Percentiles rank a stretch among this genome's conserved stretches.
Conservation (phyloP, 1,140 invertebrate genomes). For the Dolichoris vasculosae region DNA sequence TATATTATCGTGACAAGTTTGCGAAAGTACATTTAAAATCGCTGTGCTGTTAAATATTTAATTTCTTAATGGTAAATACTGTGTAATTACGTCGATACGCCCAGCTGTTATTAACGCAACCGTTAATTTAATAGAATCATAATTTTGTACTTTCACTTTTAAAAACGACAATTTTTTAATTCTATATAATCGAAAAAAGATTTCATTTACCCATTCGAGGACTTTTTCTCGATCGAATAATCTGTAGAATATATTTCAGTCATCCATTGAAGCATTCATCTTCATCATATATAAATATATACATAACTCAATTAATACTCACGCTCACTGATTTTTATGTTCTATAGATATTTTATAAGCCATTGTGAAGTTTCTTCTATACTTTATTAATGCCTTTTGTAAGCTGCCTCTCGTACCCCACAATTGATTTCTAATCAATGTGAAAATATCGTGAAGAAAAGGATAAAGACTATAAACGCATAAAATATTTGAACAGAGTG, state of each 20-base stretch:
- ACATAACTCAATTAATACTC: not conserved
- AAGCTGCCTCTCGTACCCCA: constrained; percentile 16
- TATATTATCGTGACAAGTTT: too few relatives aligned
- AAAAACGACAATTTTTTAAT: too few relatives aligned
- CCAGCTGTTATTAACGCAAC: too few relatives aligned
- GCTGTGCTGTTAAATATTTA: too few relatives aligned
- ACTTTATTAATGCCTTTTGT: constrained; percentile 32
- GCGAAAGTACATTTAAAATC: too few relatives aligned
- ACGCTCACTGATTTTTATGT: constrained; percentile 23
- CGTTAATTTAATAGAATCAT: too few relatives aligned
- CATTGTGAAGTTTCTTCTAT: constrained; percentile 6
- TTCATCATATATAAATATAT: constrained; percentile 2
- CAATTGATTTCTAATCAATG: not conserved
- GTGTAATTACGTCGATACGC: too few relatives aligned
- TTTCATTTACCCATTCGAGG: not conserved
- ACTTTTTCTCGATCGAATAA: not conserved
- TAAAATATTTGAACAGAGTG: not conserved
- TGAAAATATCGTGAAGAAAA: not conserved
- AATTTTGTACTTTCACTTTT: too few relatives aligned
- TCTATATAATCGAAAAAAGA: too few relatives aligned
- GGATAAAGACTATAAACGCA: not conserved
- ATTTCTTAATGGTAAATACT: too few relatives aligned
- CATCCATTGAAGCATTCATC: not conserved
- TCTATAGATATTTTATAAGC: constrained; percentile 5
- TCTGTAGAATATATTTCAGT: not conserved